Base-by-base conservation (phyloP, 2,888 invertebrate genomes). In the Stratiomys singularior region DNA sequence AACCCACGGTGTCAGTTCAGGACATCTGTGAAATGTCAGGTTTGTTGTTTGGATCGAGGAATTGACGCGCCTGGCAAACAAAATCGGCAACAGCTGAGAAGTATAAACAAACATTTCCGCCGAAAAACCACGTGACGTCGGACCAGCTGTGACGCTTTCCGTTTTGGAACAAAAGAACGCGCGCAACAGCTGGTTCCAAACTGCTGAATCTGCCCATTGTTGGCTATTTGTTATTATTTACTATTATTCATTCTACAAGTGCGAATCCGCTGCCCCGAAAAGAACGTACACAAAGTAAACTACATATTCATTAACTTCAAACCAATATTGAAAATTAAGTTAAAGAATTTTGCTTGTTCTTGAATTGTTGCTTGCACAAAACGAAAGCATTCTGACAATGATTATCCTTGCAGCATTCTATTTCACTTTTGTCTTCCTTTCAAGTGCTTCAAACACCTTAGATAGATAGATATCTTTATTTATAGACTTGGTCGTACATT, bases 1-100 rank as follows among this genome's bases (percentile, higher is more conserved):
- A 52, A 52, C 4, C 15, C 52, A 9, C 15, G 4, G 9, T 37
- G 37, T 5, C 37, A 9, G 47, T 25, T 13, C 69, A n/a, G 25
- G 30, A 74, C 74, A 74, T 58, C 30, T 58, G 21, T 15, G 27
- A 64, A 63, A 46, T 76, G 63, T 44, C 64, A 28, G 46, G 18
- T 64, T 76, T 64, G 76, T 76, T 76, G 76, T 76, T 58, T 74
- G 74, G 58, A 58, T 30, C n/a, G 30, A 4, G 13, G 21, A 1
- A 23, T 7, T 9, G 9, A 0, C 15, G 44, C 74, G 74, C 74
- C 30, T 74, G 60, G 21, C 37, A 21, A 28, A 74, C 27, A 56
- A 23, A 58, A 27, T 47, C 27, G n/a, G 27, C 27, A n/a, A 25
- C n/a, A 56, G 15, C 21, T 11, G 46, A 15, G 1, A 23, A 13